Conservation (phyloP, 1,140 invertebrate species). For the Branchinecta lynchi region DNA sequence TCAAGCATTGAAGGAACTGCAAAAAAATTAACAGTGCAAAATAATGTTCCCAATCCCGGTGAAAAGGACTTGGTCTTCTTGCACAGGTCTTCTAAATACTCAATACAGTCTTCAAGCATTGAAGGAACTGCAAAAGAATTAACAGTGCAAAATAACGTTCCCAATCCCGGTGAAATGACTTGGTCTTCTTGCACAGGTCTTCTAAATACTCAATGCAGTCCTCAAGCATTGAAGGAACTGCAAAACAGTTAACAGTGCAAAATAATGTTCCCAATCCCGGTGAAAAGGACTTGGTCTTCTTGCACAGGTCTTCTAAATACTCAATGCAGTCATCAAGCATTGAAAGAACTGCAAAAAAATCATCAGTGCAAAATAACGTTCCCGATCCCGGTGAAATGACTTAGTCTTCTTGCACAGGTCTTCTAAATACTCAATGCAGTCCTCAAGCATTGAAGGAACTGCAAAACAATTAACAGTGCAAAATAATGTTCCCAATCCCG, state of each 20-base stretch:
- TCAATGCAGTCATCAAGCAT: slow-evolving; percentile 84
- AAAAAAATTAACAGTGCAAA: slow-evolving; percentile 28
- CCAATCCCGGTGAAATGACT: slow-evolving; percentile 38
- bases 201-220: slow-evolving; percentile 73
- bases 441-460: slow-evolving; percentile 85
- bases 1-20: slow-evolving; percentile 81
- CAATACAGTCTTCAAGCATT: slow-evolving; percentile 82
- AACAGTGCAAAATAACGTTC: background rate
- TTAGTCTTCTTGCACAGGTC: slow-evolving; percentile 37
- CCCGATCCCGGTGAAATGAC: slow-evolving; percentile 37
- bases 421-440: slow-evolving; percentile 69
- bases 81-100: slow-evolving; percentile 53
- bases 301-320: slow-evolving; percentile 52
- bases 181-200: slow-evolving; percentile 37
- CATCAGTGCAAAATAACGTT: background rate
- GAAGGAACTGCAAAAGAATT: slow-evolving; percentile 50
- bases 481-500: too few species aligned
- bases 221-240: slow-evolving; percentile 81
- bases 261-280: too few species aligned
- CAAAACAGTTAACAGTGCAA: slow-evolving; percentile 28
- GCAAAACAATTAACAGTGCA: slow-evolving; percentile 29
- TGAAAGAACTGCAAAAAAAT: slow-evolving; percentile 50
- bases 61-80: slow-evolving; percentile 43
- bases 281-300: slow-evolving; percentile 43
- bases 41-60: too few species aligned